Conservation (phyloP, 2,888 invertebrate species). For the Thumatha senex region DNA sequence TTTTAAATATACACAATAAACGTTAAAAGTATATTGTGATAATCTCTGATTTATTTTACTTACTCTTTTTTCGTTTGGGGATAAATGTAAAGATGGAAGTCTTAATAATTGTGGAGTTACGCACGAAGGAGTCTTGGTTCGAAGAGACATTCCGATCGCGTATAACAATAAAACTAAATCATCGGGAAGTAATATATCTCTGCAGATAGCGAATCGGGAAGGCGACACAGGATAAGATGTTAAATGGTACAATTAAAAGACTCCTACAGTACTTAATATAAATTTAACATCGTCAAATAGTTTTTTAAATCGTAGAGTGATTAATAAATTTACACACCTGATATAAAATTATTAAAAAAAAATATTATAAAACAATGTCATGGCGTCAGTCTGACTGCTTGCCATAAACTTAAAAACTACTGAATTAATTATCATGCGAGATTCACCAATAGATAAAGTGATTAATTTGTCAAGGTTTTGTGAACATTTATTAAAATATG, state of each 20-base stretch:
- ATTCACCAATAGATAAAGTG: no score
- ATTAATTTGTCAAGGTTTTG: no score
- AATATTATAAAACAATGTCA: no score
- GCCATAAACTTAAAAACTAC: no score
- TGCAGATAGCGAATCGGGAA: constrained; percentile 60
- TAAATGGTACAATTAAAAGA: constrained; percentile 69
- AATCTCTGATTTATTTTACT: no score
- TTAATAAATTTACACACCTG: neutral
- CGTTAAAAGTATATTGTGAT: no score
- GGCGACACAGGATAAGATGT: constrained; percentile 66
- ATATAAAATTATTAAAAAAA: no score
- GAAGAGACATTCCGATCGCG: constrained; percentile 67
- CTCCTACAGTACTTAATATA: constrained; percentile 54
- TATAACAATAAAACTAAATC: constrained; percentile 83
- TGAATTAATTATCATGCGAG: no score
- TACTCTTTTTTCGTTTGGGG: constrained; percentile 13
- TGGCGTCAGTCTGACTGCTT: no score
- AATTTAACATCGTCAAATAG: constrained; percentile 22
- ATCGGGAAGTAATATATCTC: constrained; percentile 82
- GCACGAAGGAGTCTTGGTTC: constrained; percentile 40
- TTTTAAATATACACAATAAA: no score
- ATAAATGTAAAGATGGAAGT: constrained; percentile 34
- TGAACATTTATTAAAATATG: no score
- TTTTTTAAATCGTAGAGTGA: constrained; percentile 8
- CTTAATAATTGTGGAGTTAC: constrained; percentile 41